Evolutionary conservation across 2,888 invertebrate genomes (phyloP), one percentile per base, ranked within the genome.

Genomic region (Exocentrus adspersus): DNA sequence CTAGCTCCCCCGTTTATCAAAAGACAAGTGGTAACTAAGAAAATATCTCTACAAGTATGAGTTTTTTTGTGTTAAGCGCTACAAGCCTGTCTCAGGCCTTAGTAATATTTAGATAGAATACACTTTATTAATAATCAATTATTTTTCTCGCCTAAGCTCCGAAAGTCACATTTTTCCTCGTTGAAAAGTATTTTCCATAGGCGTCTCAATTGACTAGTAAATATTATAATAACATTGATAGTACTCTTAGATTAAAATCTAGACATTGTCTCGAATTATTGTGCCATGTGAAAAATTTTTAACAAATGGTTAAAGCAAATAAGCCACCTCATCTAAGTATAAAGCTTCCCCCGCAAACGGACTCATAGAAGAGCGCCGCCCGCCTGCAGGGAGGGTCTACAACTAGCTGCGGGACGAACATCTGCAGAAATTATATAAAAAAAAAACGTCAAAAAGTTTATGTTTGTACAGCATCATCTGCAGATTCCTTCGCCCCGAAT

Each of bases 241-340:
- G 72, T 77, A 73, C 68, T 75, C 72, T 75, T 75, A 76, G 71
- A 75, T 78, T 77, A 78, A 72, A 79, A 78, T 73, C 78, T 80
- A 79, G 79, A 80, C 81, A 82, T 82, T 82, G 82, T 82, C 82
- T 80, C 78, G 75, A 76, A 80, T 82, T 82, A 82, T 82, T 82
- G 82, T 82, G 82, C 82, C 79, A 73, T 75, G 78, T 77, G 79
- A 78, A 76, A 74, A 71, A 72, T 71, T 75, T 74, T 72, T 73
- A 79, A 79, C 77, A 77, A 78, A 78, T 78, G 77, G 64, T 71
- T 74, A 75, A 73, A 75, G 71, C 69, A 60, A 64, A 65, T 68
- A 63, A 68, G 68, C 65, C 65, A 65, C 58, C 51, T 62, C 51
- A 58, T 50, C 61, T 63, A 67, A 65, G 60, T 63, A 63, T 65